Percentiles rank a stretch among this genome's conserved stretches.
Evolutionary conservation across 2,888 invertebrate species (phyloP).

Genomic region (Rhamnusium bicolor): DNA sequence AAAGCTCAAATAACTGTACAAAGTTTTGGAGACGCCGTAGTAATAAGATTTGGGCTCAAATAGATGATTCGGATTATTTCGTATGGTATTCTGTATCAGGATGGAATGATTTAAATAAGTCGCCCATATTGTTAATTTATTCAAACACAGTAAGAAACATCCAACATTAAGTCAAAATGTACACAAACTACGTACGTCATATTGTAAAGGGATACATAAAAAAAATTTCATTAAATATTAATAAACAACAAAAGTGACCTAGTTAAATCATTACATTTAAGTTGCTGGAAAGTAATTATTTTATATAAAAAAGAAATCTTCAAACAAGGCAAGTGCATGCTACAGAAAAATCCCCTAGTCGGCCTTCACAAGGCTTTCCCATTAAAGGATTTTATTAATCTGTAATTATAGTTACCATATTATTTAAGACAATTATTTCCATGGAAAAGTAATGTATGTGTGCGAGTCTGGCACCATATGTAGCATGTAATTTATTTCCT

Average conservation of each 20-base stretch:
- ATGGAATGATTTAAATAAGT: no score
- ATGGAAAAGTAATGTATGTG: background rate
- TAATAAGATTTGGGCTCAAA: no score
- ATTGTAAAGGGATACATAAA: background rate
- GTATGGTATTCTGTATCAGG: no score
- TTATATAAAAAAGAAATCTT: slow-evolving; percentile 19
- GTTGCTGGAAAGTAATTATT: slow-evolving; percentile 19
- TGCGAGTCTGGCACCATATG: background rate
- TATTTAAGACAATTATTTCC: slow-evolving; percentile 18
- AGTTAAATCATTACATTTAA: slow-evolving; percentile 31
- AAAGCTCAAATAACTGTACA: no score
- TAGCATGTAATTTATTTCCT: background rate
- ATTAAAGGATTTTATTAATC: slow-evolving; percentile 18
- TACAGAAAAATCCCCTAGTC: slow-evolving; percentile 25
- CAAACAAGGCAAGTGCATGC: slow-evolving; percentile 34
- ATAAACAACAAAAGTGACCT: slow-evolving; percentile 26
- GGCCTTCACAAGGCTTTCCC: slow-evolving; percentile 38
- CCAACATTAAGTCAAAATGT: no score
- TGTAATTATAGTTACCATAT: background rate
- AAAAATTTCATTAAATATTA: background rate
- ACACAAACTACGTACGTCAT: no score
- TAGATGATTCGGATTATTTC: no score
- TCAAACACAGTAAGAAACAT: no score
- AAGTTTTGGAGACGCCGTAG: no score
- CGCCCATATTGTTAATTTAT: no score